Evolutionary conservation across 2,797 vertebrate genomes (phyloP), one percentile per base, ranked within the genome.

Genomic region (Graptemys geographica): DNA sequence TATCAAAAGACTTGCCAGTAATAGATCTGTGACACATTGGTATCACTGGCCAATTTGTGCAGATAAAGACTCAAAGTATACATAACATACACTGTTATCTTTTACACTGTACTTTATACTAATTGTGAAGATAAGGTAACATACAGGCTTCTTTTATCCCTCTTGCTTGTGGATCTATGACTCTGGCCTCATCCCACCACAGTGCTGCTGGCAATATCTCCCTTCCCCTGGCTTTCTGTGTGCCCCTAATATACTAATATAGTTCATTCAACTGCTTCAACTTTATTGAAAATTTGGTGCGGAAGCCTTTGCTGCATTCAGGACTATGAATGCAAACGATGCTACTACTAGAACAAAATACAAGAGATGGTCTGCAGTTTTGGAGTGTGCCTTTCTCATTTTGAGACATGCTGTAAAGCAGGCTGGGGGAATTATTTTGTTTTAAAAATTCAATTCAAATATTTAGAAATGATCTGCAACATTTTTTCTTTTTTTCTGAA

Each of bases 241-340:
- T 13, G n/a, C n/a, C 11, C 37, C 18, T 23, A 21, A 41, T 41
- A 72, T 72, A 72, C 41, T 65, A 65, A 65, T n/a, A 69, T n/a
- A 69, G 13, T 72, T 65, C 31, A 72, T 74, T 44, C 11, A 44
- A 65, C 16, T 33, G 62, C 41, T 74, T 74, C 23, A 74, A 41
- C 23, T 44, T 44, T 11, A 23, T 44, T 23, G 41, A 74, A 74
- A 74, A 74, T 23, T 27, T 74, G 37, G 19, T 74, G 23, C 4
- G 12, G 69, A 11, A 74, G 76, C 13, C 28, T 89, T 95, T 96
- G 85, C 52, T 6, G 9, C 83, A 81, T 31, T 91, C 78, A 93
- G 59, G 55, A 92, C 6, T 56, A 87, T 65, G 72, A 92, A 86
- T 79, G 52, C 5, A 92, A 94, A 91, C 85, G 94, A 92, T 49